These are phyloP conservation scores for Echiichthys vipera DNA, from an alignment of 2,797 vertebrate genomes.

Conservation along the genomic window DNA sequence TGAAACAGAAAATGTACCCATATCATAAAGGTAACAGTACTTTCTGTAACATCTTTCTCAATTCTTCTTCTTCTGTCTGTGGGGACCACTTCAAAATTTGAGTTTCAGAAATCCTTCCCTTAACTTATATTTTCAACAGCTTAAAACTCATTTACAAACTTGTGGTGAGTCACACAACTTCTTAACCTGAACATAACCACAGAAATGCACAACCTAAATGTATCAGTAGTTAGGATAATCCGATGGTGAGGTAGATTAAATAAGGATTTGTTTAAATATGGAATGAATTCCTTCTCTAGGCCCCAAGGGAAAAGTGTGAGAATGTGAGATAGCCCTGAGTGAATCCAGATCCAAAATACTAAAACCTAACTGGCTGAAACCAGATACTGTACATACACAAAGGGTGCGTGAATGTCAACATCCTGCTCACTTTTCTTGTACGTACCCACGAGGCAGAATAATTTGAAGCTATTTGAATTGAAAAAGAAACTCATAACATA, in stretches of 20 bases:
- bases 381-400: constrained; percentile 26
- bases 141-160: neutral
- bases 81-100: too few relatives aligned
- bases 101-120: too few relatives aligned
- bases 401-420: constrained; percentile 42
- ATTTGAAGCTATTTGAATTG: too few relatives aligned
- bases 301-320: constrained; percentile 19
- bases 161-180: neutral
- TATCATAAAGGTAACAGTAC: too few relatives aligned
- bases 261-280: neutral
- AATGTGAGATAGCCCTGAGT: constrained; percentile 15
- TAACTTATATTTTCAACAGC: too few relatives aligned
- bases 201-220: neutral
- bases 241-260: neutral
- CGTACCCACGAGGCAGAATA: too few relatives aligned
- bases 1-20: too few relatives aligned
- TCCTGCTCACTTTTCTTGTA: constrained; percentile 19
- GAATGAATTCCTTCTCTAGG: neutral
- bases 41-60: too few relatives aligned
- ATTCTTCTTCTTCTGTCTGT: too few relatives aligned
- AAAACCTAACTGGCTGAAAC: constrained; percentile 33
- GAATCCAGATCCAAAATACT: constrained; percentile 43
- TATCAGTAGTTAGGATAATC: neutral
- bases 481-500: neutral
- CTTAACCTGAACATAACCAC: neutral